Evolutionary conservation across 2,797 vertebrate genomes (phyloP), one percentile per base, ranked within the genome.

Genomic region (Girardinus metallicus): DNA sequence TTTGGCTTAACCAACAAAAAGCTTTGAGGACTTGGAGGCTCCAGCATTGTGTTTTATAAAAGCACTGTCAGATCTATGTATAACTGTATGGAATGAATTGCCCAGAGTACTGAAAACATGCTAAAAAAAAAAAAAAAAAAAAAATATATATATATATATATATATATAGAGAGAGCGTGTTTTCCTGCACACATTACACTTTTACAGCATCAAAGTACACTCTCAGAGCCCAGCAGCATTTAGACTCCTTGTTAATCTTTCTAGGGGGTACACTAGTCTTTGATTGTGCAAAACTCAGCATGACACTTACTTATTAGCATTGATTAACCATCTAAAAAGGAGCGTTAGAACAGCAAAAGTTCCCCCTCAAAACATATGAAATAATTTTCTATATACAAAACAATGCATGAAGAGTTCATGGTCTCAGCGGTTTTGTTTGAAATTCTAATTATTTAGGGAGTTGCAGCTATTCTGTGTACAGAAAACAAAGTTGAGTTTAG

Each of bases 221-320:
- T 78, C 85, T 70, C 79, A 77, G 49, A 84, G 78, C 76, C 74
- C 16, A 60, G 44, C 75, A 79, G 85, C 71, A 72, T 83, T 90
- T 71, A 82, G 57, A 85, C 75, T 41, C 29, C 53, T 83, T 71
- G 68, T 44, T 70, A n/a, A 71, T 44, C 41, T 71, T 43, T 44
- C 68, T n/a, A 44, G 68, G 26, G 66, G 68, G 41, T 16, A 43
- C 26, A 23, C 68, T n/a, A 15, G 12, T n/a, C 23, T 43, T 71
- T 70, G 26, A 44, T n/a, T 71, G 41, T 71, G 39, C 41, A 44
- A 44, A 71, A 71, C 11, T 71, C 68, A 71, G 68, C 41, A n/a
- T 70, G 68, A 16, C 41, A 44, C 23, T 71, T 71, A 43, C 39
- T 43, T 43, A 71, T 41, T 68, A 26, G 21, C 64, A 26, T 68